Evolutionary conservation across 1,140 invertebrate species (phyloP).

Genomic region (Drosophila melanica): DNA sequence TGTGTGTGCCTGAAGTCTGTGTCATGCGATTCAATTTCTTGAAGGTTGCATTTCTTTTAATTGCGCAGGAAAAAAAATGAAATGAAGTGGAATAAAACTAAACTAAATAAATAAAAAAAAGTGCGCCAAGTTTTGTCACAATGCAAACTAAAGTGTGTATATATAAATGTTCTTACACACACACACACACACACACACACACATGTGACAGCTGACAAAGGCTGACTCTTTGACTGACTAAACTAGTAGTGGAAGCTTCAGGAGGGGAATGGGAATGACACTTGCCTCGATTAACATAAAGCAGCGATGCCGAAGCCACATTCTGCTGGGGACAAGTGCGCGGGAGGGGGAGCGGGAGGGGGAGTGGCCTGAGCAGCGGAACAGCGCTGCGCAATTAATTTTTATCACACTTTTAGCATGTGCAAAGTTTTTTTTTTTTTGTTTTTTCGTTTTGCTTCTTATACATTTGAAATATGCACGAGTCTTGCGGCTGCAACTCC

Average conservation of each 20-base stretch:
- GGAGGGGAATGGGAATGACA: constrained; percentile 29
- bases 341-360: not conserved
- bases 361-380: constrained; percentile 1
- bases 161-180: constrained; percentile 26
- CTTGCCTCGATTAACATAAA: constrained; percentile 73
- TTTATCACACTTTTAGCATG: constrained; percentile 81
- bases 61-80: constrained; percentile 61
- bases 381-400: constrained; percentile 80
- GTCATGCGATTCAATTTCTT: constrained; percentile 74
- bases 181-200: constrained; percentile 4
- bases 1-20: constrained; percentile 36
- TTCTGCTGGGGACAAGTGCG: not conserved
- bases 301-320: constrained; percentile 49
- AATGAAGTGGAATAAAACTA: not conserved
- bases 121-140: constrained; percentile 34
- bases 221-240: constrained; percentile 60
- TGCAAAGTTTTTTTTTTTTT: constrained; percentile 54
- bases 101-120: constrained; percentile 36
- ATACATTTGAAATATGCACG: constrained; percentile 50
- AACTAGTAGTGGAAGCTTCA: constrained; percentile 20
- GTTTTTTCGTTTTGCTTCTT: not conserved
- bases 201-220: constrained; percentile 55
- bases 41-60: constrained; percentile 71
- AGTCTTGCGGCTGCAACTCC: constrained; percentile 10
- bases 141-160: constrained; percentile 27